phyloP scores from a whole-genome alignment of 1,140 invertebrate genomes.

The Drosophila busckii region DNA sequence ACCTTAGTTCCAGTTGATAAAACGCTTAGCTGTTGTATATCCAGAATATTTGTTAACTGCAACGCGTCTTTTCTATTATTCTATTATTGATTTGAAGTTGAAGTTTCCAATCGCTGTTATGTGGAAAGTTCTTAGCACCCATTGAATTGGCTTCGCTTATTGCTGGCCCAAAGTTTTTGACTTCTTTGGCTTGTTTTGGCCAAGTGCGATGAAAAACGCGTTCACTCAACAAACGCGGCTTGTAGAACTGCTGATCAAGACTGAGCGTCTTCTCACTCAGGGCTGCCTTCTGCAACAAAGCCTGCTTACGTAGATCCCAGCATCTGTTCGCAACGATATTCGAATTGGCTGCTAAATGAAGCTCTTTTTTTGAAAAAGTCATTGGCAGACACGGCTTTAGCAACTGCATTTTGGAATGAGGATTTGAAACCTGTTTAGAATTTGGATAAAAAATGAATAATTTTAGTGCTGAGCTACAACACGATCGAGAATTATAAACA shows the following conservation, averaged over 20 bases:
- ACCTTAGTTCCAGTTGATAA: no score
- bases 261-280: background rate
- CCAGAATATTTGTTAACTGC: no score
- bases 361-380: background rate
- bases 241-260: slow-evolving; percentile 2
- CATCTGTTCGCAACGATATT: slow-evolving; percentile 1
- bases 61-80: no score
- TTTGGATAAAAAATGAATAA: no score
- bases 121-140: no score
- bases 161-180: background rate
- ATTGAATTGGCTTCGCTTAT: no score
- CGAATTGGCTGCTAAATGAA: slow-evolving; percentile 1
- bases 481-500: no score
- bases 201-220: background rate
- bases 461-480: no score
- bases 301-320: slow-evolving; percentile 3
- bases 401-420: background rate
- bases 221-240: background rate
- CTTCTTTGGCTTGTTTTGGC: background rate
- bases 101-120: no score
- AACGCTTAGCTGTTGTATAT: no score
- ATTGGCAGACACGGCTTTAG: background rate
- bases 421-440: no score
- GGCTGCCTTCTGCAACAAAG: background rate
- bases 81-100: no score